Percentiles rank a stretch among this genome's conserved stretches.
These are phyloP conservation scores for Probosciger aterrimus DNA, from an alignment of 2,113 vertebrate species.

Conservation along the genomic window DNA sequence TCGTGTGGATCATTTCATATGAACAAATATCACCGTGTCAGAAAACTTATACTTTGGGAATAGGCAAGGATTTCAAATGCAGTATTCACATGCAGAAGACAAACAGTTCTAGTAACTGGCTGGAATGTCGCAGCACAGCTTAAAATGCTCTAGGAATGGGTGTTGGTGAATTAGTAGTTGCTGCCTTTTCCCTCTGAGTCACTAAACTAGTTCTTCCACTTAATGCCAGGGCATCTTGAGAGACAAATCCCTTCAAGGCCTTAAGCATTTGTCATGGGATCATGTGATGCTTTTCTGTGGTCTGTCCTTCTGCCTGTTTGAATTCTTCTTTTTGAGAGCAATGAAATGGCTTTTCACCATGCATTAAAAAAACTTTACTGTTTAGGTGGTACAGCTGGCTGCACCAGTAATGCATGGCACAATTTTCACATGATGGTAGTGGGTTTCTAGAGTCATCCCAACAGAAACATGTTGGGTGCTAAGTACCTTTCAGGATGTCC, in stretches of 20 bases:
- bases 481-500: neutral
- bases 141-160: neutral
- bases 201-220: constrained; percentile 11
- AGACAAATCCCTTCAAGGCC: neutral
- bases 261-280: neutral
- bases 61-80: neutral
- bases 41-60: neutral
- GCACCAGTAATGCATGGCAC: neutral
- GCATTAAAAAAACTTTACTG: neutral
- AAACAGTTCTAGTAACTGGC: neutral
- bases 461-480: neutral
- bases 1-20: neutral
- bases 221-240: neutral
- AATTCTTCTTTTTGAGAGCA: neutral
- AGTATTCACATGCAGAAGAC: neutral
- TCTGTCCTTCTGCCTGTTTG: neutral
- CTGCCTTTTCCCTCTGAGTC: neutral
- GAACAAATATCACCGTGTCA: neutral
- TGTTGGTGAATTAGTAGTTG: neutral
- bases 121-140: neutral
- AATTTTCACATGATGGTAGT: neutral
- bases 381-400: neutral
- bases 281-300: neutral
- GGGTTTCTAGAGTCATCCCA: neutral
- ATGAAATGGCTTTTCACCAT: neutral